phyloP scores from a whole-genome alignment of 2,888 invertebrate genomes.

The Agrilus biguttatus region DNA sequence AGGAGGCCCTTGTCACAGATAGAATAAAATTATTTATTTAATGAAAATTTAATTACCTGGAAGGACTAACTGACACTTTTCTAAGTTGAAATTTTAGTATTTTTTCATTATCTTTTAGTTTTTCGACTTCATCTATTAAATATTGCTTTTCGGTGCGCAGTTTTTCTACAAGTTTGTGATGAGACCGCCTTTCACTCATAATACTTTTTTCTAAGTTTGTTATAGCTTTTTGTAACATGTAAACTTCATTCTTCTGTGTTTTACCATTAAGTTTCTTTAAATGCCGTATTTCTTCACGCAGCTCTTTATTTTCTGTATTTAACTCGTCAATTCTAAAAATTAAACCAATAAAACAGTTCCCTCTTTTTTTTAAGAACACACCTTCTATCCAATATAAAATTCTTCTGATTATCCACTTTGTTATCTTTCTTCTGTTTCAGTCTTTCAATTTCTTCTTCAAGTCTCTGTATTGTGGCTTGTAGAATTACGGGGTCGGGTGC shows the following conservation, averaged over 20 bases:
- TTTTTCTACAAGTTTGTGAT: conserved; percentile 29
- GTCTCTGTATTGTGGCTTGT: conserved; percentile 33
- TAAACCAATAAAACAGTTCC: conserved; percentile 9
- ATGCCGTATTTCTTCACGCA: conserved; percentile 19
- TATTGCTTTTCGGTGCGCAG: conserved; percentile 28
- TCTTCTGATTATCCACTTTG: neutral
- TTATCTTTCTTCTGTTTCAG: neutral
- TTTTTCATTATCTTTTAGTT: conserved; percentile 18
- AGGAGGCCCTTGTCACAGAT: neutral
- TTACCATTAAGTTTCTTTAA: conserved; percentile 14
- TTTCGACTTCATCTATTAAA: conserved; percentile 23
- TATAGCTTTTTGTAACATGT: conserved; percentile 26
- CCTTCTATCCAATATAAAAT: neutral
- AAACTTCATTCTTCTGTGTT: conserved; percentile 14
- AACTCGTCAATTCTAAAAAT: conserved; percentile 23
- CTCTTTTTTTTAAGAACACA: conserved; percentile 21
- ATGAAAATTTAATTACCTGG: neutral
- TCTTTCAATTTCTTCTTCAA: conserved; percentile 27
- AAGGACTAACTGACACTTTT: neutral
- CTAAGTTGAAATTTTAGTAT: conserved; percentile 9
- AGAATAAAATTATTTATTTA: neutral
- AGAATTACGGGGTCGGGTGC: conserved; percentile 35
- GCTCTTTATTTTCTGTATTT: conserved; percentile 20
- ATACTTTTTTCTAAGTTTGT: conserved; percentile 31
- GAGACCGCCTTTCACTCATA: conserved; percentile 28